Evolutionary conservation across 1,140 invertebrate species (phyloP).

Genomic region (Danaus melanippus): DNA sequence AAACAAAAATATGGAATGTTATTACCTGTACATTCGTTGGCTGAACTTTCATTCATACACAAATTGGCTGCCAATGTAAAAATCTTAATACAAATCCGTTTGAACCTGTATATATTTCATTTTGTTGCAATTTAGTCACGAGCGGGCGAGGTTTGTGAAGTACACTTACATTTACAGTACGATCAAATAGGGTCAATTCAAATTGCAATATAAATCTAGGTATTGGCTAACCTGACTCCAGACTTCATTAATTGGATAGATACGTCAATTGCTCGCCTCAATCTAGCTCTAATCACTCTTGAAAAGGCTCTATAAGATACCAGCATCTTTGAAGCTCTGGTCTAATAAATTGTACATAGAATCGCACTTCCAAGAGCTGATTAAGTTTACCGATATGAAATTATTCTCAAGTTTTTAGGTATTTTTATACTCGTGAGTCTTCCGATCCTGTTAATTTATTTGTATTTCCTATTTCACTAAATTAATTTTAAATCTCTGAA

Average conservation of each 20-base stretch:
- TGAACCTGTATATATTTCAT: slow-evolving; percentile 37
- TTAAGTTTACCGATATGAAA: too few species aligned
- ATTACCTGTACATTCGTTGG: too few species aligned
- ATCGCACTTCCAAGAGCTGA: slow-evolving; percentile 40
- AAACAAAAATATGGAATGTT: too few species aligned
- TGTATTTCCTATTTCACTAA: too few species aligned
- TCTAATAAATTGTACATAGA: slow-evolving; percentile 48
- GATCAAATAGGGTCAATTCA: slow-evolving; percentile 51
- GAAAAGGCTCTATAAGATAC: slow-evolving; percentile 52
- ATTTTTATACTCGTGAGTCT: too few species aligned
- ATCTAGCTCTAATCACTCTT: slow-evolving; percentile 59
- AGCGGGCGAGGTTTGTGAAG: slow-evolving; percentile 25
- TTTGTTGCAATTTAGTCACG: slow-evolving; percentile 37
- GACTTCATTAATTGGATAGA: slow-evolving; percentile 68
- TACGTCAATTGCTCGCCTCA: slow-evolving; percentile 56
- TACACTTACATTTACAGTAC: slow-evolving; percentile 32
- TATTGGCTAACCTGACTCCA: slow-evolving; percentile 44
- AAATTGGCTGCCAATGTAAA: slow-evolving; percentile 18
- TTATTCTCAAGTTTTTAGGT: too few species aligned
- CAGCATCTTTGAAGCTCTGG: slow-evolving; percentile 34
- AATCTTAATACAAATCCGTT: slow-evolving; percentile 22
- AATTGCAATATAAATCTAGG: slow-evolving; percentile 57
- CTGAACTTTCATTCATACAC: not conserved
- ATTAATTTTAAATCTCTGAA: too few species aligned
- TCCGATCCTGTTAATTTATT: too few species aligned